These are phyloP conservation scores for Marmota monax DNA, from an alignment of 2,113 vertebrate genomes.

Conservation along the genomic window DNA sequence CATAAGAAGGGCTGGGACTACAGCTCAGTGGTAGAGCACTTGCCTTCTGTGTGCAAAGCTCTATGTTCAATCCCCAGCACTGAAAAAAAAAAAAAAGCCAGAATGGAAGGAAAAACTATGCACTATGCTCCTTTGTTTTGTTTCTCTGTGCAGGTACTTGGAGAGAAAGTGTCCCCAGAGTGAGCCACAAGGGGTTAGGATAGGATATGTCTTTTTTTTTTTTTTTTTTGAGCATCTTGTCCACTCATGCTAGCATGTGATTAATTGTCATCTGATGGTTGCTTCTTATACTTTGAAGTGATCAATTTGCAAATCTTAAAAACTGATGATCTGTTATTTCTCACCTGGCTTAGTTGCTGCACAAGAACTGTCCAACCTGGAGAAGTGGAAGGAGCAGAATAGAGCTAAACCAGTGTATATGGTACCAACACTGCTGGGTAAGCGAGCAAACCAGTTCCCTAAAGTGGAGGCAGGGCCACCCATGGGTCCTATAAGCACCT, in stretches of 20 bases:
- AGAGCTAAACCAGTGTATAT: conserved; percentile 81
- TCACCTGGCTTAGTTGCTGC: conserved; percentile 87
- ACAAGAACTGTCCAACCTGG: conserved; percentile 87
- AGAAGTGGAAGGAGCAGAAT: conserved; percentile 87
- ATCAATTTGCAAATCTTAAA: not conserved
- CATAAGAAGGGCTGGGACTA: too few relatives aligned
- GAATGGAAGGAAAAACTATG: not conserved
- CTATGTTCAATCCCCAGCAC: too few relatives aligned
- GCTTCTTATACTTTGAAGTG: not conserved
- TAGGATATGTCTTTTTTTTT: too few relatives aligned
- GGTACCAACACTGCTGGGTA: conserved; percentile 89
- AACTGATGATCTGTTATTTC: conserved; percentile 41
- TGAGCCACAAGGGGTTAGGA: not conserved
- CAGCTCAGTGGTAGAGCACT: too few relatives aligned
- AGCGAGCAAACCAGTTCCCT: conserved; percentile 42
- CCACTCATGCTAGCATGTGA: not conserved
- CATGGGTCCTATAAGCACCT: not conserved
- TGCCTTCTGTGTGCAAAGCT: too few relatives aligned
- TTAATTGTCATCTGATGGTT: not conserved
- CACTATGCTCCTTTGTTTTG: not conserved
- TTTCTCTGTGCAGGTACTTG: not conserved
- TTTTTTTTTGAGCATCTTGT: not conserved
- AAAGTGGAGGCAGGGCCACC: not conserved
- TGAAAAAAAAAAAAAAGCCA: too few relatives aligned
- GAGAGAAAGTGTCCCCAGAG: not conserved